Evolutionary conservation across 2,113 vertebrate genomes (phyloP), one percentile per base, ranked within the genome.

Genomic region (Entelurus aequoreus): DNA sequence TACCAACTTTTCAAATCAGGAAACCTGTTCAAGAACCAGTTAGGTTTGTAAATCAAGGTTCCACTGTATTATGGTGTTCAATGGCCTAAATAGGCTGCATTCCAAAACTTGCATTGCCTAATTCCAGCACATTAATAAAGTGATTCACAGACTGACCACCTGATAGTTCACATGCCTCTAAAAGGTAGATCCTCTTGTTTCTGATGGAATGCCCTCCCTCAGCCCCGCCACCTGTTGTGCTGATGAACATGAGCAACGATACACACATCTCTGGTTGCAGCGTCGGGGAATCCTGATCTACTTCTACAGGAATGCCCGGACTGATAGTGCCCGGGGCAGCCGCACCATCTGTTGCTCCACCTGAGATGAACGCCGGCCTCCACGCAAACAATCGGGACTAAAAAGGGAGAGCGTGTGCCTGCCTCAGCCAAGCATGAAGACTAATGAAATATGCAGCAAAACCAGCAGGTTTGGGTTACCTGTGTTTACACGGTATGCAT

Each of bases 401-500:
- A 87, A 84, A 71, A 73, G 71, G 36, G 68, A 77, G 59, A 80
- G 75, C 62, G 60, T 53, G 75, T 77, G 70, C 76, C 54, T 60
- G 19, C 63, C 84, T 82, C 82, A 84, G 75, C 74, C 83, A 77
- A 76, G 82, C 84, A 84, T 88, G 86, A 78, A 89, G 79, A 63
- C 63, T 75, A 65, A 88, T 92, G 60, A 90, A 91, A 90, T 84
- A 90, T 91, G 83, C 79, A 92, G 63, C 60, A 83, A 78, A 87
- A 78, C 68, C 46, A 67, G 10, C 65, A 8, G 78, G 82, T 64
- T 89, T 74, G 69, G 46, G 55, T 90, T 90, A 84, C 88, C 75
- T 35, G 62, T 69, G 68, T 75, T 28, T 28, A 28, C 28, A 28
- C 81, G 74, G 70, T 80, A 68, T 73, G 70, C 55, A 78, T 47